These are phyloP conservation scores for Holotrichia oblita DNA, from an alignment of 1,140 invertebrate species.

Conservation along the genomic window DNA sequence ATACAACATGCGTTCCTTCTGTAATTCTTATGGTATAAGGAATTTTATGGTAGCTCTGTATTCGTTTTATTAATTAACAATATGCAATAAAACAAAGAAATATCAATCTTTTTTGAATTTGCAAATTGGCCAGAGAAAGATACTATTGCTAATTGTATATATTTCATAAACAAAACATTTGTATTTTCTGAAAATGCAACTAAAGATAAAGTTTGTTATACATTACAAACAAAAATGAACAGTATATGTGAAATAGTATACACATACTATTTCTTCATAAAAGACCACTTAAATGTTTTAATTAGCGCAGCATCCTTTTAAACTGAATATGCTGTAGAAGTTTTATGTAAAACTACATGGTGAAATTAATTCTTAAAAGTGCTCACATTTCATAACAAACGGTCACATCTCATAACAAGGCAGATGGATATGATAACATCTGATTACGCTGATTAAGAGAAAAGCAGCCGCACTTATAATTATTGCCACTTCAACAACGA, in stretches of 20 bases:
- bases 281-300: not conserved
- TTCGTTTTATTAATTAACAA: no score
- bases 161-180: not conserved
- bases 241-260: not conserved
- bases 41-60: no score
- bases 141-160: no score
- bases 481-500: not conserved
- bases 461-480: not conserved
- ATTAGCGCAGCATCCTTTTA: conserved; percentile 5
- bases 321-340: not conserved
- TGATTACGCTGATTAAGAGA: conserved; percentile 34
- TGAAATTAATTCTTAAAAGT: conserved; percentile 33
- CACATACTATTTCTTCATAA: not conserved
- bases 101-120: no score
- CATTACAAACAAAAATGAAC: not conserved
- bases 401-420: conserved; percentile 28
- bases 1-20: no score
- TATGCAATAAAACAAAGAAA: no score
- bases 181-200: not conserved
- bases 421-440: conserved; percentile 17
- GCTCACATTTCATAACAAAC: conserved; percentile 30
- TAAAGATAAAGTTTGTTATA: not conserved
- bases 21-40: no score
- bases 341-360: conserved; percentile 11
- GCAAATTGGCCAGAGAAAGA: no score